phyloP scores from a whole-genome alignment of 2,888 invertebrate genomes.

The Drosophila bunnanda region DNA sequence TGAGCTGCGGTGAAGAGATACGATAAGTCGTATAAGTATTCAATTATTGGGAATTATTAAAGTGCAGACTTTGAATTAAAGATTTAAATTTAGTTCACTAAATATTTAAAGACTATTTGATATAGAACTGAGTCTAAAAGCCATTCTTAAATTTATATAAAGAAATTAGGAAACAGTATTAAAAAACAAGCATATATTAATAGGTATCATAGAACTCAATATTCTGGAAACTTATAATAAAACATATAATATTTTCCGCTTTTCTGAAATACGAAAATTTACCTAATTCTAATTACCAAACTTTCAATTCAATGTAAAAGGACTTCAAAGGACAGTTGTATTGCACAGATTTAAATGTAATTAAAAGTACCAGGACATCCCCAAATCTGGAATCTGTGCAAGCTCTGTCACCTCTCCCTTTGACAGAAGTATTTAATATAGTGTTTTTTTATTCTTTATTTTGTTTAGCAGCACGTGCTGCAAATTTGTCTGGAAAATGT shows the following conservation, averaged over 20 bases:
- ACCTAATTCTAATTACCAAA: neutral
- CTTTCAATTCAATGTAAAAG: neutral
- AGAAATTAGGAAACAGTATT: neutral
- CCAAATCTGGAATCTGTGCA: neutral
- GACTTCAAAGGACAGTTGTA: neutral
- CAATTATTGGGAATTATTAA: neutral
- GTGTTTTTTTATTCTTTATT: conserved; percentile 1
- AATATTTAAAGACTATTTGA: no score
- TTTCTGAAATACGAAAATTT: neutral
- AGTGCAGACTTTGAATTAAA: neutral
- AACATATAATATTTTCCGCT: neutral
- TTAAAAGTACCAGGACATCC: neutral
- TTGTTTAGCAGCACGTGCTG: conserved; percentile 67
- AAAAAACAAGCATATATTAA: neutral
- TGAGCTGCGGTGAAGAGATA: neutral
- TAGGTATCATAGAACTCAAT: neutral
- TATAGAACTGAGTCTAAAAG: neutral
- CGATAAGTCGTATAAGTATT: neutral
- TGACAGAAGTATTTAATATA: conserved; percentile 24
- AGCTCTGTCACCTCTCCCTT: conserved; percentile 3
- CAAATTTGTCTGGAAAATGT: conserved; percentile 69
- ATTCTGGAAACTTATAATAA: neutral
- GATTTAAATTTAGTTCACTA: neutral
- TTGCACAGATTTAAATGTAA: conserved; percentile 3
- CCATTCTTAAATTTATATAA: neutral